Base-by-base conservation (phyloP, 1,140 invertebrate species). In the Cyclina sinensis region DNA sequence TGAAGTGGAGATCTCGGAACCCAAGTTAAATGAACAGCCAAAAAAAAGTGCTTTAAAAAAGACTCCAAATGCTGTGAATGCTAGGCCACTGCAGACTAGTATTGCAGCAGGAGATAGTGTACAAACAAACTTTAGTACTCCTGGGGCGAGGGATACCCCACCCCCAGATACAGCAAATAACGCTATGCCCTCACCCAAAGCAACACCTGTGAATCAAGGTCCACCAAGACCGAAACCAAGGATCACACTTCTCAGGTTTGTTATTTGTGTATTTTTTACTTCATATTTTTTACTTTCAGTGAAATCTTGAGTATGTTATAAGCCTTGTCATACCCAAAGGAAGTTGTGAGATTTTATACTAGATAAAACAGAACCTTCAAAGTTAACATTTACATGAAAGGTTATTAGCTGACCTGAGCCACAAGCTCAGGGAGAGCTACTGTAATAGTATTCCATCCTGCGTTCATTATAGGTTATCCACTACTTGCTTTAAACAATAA, bases 21-120 rank as follows among this genome's bases (percentile, higher is more conserved):
- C 94, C 11, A 93, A 95, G 90, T 91, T 95, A 18, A 91, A 37
- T 70, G 90, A 91, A 76, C 78, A 89, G 79, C 94, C 95, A 62
- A 94, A 93, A 78, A 95, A 95, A 91, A 95, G 94, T 91, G 95
- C 94, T 83, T 89, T 95, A 78, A 95, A 94, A 90, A 90, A 86
- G 70, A 82, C 70, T 32, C 76, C 83, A 27, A 24, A 51, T 16
- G 18, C 48, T 46, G 59, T 46, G 27, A 83, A 37, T 73, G n/a
- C 39, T 70, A 48, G 74, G 54, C 4, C 16, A 51, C 46, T 78
- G 54, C 74, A 76, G 24, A 76, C 54, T 39, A 62, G 30, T 54
- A 78, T 86, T 37, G 27, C 70, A 62, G 35, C 62, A 54, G 65
- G 82, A 86, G 89, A 81, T 65, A 90, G 35, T 90, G 84, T 81